These are phyloP conservation scores for Tryphoninae sp. DNA, from an alignment of 2,888 invertebrate species.

Conservation along the genomic window DNA sequence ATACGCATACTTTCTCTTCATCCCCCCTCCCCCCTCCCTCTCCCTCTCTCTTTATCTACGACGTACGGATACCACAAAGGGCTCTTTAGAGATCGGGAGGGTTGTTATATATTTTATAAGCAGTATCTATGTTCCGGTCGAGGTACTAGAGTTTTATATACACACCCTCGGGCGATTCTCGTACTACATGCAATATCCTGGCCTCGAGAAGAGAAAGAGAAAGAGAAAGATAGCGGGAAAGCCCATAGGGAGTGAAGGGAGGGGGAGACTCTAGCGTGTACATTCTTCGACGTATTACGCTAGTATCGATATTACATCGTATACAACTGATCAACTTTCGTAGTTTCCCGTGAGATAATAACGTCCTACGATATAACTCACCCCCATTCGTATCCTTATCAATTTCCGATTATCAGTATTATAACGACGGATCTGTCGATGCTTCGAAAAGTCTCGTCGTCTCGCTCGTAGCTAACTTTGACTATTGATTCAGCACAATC, in stretches of 20 bases:
- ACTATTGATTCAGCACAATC: conserved; percentile 1
- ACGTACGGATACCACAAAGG: background rate
- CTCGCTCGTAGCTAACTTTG: conserved; percentile 26
- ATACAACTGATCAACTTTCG: conserved; percentile 15
- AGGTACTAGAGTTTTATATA: conserved; percentile 56
- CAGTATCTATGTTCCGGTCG: conserved; percentile 60
- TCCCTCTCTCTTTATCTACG: too few species aligned
- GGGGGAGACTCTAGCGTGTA: conserved; percentile 54
- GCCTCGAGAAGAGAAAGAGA: conserved; percentile 32
- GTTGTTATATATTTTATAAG: conserved; percentile 60
- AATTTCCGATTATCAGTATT: conserved; percentile 31
- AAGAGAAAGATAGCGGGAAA: conserved; percentile 32
- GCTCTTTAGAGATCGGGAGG: background rate
- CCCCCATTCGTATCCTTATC: background rate
- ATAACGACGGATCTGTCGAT: conserved; percentile 6
- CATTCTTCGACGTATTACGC: conserved; percentile 45
- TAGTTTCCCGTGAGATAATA: conserved; percentile 34
- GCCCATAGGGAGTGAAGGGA: conserved; percentile 27
- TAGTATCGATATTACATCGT: conserved; percentile 45
- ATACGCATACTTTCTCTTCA: conserved; percentile 14
- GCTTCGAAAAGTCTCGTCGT: background rate
- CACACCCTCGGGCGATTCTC: conserved; percentile 24
- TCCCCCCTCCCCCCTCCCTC: background rate
- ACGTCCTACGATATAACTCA: conserved; percentile 4
- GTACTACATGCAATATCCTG: conserved; percentile 11